Conservation (phyloP, 2,113 vertebrate genomes). For the Lycocorax pyrrhopterus region DNA sequence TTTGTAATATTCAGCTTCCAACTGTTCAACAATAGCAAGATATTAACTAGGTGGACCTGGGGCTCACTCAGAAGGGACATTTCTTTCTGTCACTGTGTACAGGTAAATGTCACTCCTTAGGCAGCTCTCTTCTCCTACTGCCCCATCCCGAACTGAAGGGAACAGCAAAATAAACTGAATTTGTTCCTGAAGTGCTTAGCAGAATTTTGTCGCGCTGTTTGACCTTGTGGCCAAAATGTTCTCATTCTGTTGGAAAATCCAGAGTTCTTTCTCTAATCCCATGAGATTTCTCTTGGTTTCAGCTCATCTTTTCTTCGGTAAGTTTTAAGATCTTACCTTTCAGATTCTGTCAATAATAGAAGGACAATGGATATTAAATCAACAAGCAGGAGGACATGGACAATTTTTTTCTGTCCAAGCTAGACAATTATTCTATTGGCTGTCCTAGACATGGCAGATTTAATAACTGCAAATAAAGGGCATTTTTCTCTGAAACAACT, state of each 20-base stretch:
- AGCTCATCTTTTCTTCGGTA: not conserved
- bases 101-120: not conserved
- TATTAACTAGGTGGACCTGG: conserved; percentile 40
- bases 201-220: not conserved
- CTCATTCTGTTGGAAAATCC: not conserved
- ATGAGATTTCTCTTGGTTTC: not conserved
- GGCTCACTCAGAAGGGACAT: not conserved
- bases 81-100: not conserved
- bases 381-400: not conserved
- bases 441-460: conserved; percentile 55
- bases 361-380: not conserved
- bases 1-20: conserved; percentile 41
- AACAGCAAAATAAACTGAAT: not conserved
- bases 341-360: not conserved
- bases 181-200: not conserved
- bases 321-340: not conserved
- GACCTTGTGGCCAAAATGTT: not conserved
- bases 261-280: not conserved
- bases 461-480: conserved; percentile 69
- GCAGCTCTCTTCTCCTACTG: not conserved
- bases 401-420: not conserved
- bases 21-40: conserved; percentile 15
- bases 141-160: not conserved
- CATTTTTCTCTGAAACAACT: conserved; percentile 72
- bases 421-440: conserved; percentile 33